Evolutionary conservation across 2,888 invertebrate species (phyloP), one percentile per base, ranked within the genome.

Genomic region (Nowickia ferox): DNA sequence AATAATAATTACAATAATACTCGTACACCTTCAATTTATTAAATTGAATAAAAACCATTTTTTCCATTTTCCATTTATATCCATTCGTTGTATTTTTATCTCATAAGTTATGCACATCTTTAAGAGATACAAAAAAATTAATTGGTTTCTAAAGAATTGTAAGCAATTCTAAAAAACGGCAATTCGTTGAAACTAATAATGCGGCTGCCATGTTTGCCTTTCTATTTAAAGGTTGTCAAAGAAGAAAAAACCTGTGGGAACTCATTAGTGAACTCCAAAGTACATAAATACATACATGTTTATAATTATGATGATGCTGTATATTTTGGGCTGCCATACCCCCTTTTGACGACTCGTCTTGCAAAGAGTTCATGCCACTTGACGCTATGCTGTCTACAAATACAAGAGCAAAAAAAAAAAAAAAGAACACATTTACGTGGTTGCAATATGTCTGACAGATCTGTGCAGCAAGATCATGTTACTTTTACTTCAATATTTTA

Each of bases 141-240:
- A 82, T 86, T 82, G 82, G 74, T 86, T 86, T 83, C 82, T 59
- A 65, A 71, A 71, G 82, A 86, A 82, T 71, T 75, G n/a, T 59
- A 53, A 71, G 40, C 75, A 76, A 72, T 87, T 87, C 87, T 84
- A 83, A 87, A 87, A 87, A 87, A 86, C 66, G 84, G 84, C 87
- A 88, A 87, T 88, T 88, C 88, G 72, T 65, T 84, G 86, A 84
- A 88, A 87, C 88, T 87, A 88, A 88, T 88, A 74, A 86, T 61
- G 65, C 53, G 72, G 48, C 85, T 75, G 85, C 74, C 74, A 82
- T 82, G n/a, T 77, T 84, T 72, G 66, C 66, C 80, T 80, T 72
- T 81, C 59, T 68, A 72, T 82, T 71, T 59, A 76, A 81, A 75
- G 22, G 53, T 78, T 71, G 82, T 65, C 71, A 82, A 74, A 82